These are phyloP conservation scores for Eupsilia transversa DNA, from an alignment of 2,888 invertebrate genomes.

Conservation along the genomic window DNA sequence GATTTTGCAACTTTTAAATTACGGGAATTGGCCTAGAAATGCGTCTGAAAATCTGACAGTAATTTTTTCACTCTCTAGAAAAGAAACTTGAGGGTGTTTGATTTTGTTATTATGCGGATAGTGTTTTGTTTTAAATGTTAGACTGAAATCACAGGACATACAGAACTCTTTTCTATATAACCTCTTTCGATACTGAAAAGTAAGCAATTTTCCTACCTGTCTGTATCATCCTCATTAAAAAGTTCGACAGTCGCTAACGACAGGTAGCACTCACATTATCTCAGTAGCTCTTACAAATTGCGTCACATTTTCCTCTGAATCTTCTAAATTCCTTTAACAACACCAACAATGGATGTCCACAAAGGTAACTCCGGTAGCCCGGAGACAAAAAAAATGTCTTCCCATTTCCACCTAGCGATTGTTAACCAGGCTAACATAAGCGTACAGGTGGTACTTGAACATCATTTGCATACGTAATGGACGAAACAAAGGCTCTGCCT, in stretches of 20 bases:
- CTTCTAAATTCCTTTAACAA: constrained; percentile 59
- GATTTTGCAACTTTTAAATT: neutral
- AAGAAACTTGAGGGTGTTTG: neutral
- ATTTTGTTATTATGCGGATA: neutral
- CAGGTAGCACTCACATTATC: constrained; percentile 40
- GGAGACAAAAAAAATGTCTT: constrained; percentile 69
- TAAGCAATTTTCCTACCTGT: neutral
- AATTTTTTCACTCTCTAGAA: neutral
- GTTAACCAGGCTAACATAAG: constrained; percentile 85
- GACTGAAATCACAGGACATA: neutral
- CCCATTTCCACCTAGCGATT: constrained; percentile 83
- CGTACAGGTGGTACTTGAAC: constrained; percentile 82
- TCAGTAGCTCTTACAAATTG: constrained; percentile 59
- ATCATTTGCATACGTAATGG: constrained; percentile 86
- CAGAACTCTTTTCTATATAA: neutral
- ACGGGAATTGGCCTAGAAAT: no score
- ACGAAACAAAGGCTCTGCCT: constrained; percentile 84
- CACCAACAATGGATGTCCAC: constrained; percentile 64
- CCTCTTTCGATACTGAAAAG: neutral
- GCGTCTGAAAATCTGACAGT: neutral
- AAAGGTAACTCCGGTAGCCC: constrained; percentile 76
- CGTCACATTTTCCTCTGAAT: constrained; percentile 52
- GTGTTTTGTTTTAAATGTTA: neutral
- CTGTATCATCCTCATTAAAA: constrained; percentile 1
- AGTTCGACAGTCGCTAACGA: constrained; percentile 36